Conservation (phyloP, 2,797 vertebrate species). For the Sebastes jordani region DNA sequence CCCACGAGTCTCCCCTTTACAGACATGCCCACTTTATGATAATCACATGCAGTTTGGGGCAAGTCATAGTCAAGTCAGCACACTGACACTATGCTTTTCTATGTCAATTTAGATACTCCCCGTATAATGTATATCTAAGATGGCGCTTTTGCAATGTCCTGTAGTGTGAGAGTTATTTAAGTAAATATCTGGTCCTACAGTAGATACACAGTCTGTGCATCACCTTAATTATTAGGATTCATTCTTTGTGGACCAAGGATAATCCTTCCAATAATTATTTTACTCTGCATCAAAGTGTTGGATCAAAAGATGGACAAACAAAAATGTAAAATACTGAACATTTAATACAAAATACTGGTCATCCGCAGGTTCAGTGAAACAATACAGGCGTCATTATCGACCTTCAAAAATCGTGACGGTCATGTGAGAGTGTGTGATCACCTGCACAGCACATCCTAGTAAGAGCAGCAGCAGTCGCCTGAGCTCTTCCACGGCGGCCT, state of each 20-base stretch:
- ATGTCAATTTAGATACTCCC: background rate
- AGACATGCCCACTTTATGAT: no score
- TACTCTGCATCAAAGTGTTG: background rate
- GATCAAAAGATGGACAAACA: background rate
- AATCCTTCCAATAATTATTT: background rate
- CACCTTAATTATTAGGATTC: background rate
- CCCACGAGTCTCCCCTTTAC: no score
- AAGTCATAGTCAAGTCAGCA: no score
- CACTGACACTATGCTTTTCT: background rate
- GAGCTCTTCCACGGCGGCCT: constrained; percentile 87
- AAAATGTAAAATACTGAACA: background rate
- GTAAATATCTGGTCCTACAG: background rate
- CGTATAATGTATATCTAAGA: background rate
- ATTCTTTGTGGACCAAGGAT: background rate
- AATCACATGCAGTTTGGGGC: no score
- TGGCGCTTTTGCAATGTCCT: no score
- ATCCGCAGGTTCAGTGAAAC: background rate
- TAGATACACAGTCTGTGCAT: background rate
- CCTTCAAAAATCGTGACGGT: background rate
- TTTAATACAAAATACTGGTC: background rate
- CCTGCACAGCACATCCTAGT: constrained; percentile 92
- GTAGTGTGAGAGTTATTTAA: background rate
- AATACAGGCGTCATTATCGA: background rate
- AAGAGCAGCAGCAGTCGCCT: constrained; percentile 86
- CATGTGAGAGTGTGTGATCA: constrained; percentile 57